Base-by-base conservation (phyloP, 2,888 invertebrate species). In the Tetropium fuscum region DNA sequence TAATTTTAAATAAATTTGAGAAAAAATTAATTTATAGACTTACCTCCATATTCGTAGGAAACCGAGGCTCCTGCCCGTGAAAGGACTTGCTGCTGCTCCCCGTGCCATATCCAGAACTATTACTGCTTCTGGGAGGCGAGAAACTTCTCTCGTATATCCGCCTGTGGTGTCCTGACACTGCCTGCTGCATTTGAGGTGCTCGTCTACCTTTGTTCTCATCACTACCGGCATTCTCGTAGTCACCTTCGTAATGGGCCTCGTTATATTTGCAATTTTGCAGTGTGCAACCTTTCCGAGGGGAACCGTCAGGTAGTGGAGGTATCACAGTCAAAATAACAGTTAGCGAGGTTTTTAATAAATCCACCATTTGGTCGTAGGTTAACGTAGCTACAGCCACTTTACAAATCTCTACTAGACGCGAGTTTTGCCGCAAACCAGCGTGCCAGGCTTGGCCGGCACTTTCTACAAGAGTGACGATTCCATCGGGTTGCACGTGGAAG, bases 361-460 rank as follows among this genome's bases (percentile, higher is more conserved):
- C 96, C 22, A 96, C 94, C 89, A 97, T 94, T 81, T 95, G 93
- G 78, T 95, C 95, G 82, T 96, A 94, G 22, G 90, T 91, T 63
- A 97, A 83, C 0, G 95, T 95, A 2, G 93, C 91, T 19, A 95
- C 93, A 20, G 95, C 94, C 15, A 95, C 91, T 69, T 81, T 81
- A 64, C 82, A 82, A 40, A 82, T 82, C 70, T 98, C 97, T 1
- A 97, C 94, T 64, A 98, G 86, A 10, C 97, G 87, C 47, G 93
- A 93, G 58, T 95, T 95, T 78, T 94, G 94, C 41, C 93, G 84
- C 41, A 98, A 85, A n/a, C 97, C 97, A 1, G 94, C 93, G 57
- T 90, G 87, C 82, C 89, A 90, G 20, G 92, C 91, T 25, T 84
- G 83, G 18, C 88, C 89, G 78, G 86, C 83, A 71, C 84, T 86